These are phyloP conservation scores for Melanerpes formicivorus DNA, from an alignment of 2,113 vertebrate genomes.

Conservation along the genomic window DNA sequence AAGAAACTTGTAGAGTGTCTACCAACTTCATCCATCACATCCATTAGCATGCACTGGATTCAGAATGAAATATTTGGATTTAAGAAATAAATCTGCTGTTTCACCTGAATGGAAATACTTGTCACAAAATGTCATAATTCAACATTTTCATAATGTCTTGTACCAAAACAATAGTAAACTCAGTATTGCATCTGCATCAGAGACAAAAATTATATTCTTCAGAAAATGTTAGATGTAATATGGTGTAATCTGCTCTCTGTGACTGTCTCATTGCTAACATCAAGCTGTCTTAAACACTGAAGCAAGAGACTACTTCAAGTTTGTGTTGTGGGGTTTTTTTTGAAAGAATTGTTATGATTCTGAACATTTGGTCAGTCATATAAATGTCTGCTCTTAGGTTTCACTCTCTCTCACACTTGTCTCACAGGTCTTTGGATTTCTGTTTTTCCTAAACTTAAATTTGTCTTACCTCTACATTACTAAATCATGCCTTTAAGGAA, in stretches of 20 bases:
- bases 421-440: background rate
- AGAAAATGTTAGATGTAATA: background rate
- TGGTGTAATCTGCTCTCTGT: background rate
- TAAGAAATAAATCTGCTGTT: background rate
- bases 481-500: background rate
- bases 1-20: background rate
- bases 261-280: background rate
- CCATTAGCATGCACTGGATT: background rate
- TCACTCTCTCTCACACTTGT: background rate
- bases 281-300: background rate
- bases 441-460: background rate
- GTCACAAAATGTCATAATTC: background rate
- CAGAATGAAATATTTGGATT: background rate
- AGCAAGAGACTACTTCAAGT: background rate
- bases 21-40: background rate
- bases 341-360: background rate
- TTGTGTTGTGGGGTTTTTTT: background rate
- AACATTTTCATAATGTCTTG: background rate
- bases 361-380: background rate
- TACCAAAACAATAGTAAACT: constrained; percentile 1
- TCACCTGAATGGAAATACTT: background rate
- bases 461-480: background rate
- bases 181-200: background rate
- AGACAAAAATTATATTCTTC: background rate
- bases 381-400: background rate